Evolutionary conservation across 1,140 invertebrate genomes (phyloP), one percentile per base, ranked within the genome.

Genomic region (Bombus cullumanus): DNA sequence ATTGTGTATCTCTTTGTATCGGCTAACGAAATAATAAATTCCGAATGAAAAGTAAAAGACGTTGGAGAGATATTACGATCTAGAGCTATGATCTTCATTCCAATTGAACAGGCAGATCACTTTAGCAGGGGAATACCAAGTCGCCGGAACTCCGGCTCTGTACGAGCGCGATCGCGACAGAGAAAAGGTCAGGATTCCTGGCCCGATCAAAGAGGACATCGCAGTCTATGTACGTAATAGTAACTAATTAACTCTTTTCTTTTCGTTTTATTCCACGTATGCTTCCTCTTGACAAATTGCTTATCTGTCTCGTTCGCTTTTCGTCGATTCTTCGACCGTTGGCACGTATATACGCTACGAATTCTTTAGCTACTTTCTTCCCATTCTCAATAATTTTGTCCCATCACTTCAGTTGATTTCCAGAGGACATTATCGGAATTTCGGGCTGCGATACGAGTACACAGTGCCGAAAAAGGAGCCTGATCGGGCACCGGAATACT

Each of bases 371-470:
- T 31, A n/a, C 41, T 78, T 78, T 71, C 41, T 81, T 66, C 78
- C 62, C 69, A 28, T 89, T 53, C 74, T 78, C 39, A 86, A 82
- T 88, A 86, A 86, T 59, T 10, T 73, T 31, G 68, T 64, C 37
- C 68, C 53, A 85, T 86, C 59, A 47, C 95, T 96, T 88, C 95
- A 98, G 98, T 95, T 98, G 39, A 97, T 98, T 88, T 97, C 97
- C 92, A 96, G 97, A 92, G 97, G 97, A n/a, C 96, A 96, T 78
- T 96, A 96, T 86, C 96, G 97, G 85, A 98, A 98, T 93, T 97
- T 97, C 2, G 98, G 98, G 28, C 96, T 98, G 28, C 96, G 96
- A 78, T 98, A 98, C 95, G 97, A 98, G 94, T 99, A 98, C 95
- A 98, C 97, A 0, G 95, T 98, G 77, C 97, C 97, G 25, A 97